Evolutionary conservation across 2,113 vertebrate species (phyloP).

Genomic region (Cheirogaleus medius): DNA sequence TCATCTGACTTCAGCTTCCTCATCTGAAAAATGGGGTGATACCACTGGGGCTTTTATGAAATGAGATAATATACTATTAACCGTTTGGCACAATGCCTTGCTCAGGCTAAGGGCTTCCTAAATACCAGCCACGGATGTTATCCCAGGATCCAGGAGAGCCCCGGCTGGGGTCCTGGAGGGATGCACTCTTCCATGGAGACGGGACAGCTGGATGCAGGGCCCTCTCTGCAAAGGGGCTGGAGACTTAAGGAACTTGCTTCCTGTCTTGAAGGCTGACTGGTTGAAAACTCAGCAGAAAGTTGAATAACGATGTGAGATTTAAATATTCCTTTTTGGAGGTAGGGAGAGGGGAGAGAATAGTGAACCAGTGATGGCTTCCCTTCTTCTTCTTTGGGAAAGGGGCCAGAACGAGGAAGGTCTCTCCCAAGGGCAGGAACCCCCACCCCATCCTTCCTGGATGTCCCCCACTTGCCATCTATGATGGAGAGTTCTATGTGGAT

Average conservation of each 20-base stretch:
- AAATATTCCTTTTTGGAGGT: conserved; percentile 11
- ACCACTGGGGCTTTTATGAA: not conserved
- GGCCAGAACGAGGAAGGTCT: not conserved
- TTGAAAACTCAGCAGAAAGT: not conserved
- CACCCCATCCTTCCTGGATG: not conserved
- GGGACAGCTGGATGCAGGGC: not conserved
- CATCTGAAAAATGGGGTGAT: conserved; percentile 38
- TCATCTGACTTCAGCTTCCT: conserved; percentile 10
- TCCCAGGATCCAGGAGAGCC: not conserved
- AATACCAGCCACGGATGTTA: not conserved
- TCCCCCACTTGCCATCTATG: not conserved
- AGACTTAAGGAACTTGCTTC: conserved; percentile 7
- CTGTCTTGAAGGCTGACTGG: not conserved
- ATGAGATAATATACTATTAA: not conserved
- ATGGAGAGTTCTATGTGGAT: not conserved
- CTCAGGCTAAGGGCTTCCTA: not conserved
- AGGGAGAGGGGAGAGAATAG: not conserved
- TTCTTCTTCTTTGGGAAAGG: not conserved
- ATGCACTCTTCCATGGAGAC: not conserved
- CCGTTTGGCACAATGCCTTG: not conserved
- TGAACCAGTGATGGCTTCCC: not conserved
- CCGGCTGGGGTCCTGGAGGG: too few relatives aligned
- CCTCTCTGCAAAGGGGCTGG: not conserved
- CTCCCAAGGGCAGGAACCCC: not conserved
- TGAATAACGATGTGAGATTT: conserved; percentile 22